phyloP scores from a whole-genome alignment of 2,113 vertebrate genomes.

The Raja brachyura region DNA sequence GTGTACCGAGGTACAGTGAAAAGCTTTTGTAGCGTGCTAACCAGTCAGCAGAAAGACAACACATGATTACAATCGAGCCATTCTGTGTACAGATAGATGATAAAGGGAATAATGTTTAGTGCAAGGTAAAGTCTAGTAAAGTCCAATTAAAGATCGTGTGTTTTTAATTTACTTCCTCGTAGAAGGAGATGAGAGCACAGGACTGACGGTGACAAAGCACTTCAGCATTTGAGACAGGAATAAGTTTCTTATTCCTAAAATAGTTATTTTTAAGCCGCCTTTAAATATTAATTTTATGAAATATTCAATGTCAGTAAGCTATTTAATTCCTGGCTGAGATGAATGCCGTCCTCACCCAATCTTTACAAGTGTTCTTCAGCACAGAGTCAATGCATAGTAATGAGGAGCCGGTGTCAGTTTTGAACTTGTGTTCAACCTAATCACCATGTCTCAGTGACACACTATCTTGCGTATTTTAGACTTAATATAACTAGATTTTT shows the following conservation, averaged over 20 bases:
- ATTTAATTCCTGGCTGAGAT: background rate
- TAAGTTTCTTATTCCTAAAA: no score
- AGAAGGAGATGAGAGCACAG: background rate
- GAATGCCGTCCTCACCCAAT: background rate
- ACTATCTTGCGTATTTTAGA: background rate
- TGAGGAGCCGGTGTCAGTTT: background rate
- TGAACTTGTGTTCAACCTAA: background rate
- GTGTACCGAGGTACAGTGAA: no score
- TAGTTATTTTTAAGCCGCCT: background rate
- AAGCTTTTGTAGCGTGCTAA: no score
- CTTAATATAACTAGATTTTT: background rate
- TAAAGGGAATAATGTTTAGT: no score
- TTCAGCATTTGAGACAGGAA: background rate
- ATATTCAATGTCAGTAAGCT: background rate
- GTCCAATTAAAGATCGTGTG: no score
- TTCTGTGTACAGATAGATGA: no score
- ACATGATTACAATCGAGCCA: no score
- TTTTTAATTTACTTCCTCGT: no score
- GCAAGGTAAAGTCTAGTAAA: no score
- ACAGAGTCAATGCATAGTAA: background rate
- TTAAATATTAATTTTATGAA: background rate
- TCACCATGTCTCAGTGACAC: background rate
- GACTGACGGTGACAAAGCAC: background rate
- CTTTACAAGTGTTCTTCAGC: background rate
- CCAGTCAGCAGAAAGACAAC: no score